phyloP scores from a whole-genome alignment of 2,888 invertebrate species.

The Plebejus anna region DNA sequence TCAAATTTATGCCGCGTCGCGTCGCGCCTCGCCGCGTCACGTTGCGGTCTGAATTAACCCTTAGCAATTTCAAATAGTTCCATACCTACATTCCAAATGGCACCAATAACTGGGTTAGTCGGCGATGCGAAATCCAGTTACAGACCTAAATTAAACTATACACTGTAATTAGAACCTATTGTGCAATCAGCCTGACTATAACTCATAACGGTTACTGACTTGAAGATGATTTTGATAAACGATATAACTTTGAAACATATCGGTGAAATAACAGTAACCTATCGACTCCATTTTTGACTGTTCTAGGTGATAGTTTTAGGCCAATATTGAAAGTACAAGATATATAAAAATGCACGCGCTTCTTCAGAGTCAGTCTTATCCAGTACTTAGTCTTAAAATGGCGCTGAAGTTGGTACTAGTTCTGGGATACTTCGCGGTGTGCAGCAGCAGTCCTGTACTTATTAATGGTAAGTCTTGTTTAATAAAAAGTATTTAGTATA shows the following conservation, averaged over 20 bases:
- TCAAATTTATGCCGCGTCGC: too few relatives aligned
- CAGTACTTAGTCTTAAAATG: constrained; percentile 44
- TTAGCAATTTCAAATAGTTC: neutral
- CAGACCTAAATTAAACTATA: neutral
- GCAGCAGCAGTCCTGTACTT: constrained; percentile 59
- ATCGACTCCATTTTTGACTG: constrained; percentile 64
- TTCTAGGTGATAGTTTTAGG: constrained; percentile 62
- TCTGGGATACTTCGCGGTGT: constrained; percentile 58
- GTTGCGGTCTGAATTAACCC: too few relatives aligned
- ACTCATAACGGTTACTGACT: constrained; percentile 4
- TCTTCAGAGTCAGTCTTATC: constrained; percentile 45
- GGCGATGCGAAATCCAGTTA: neutral
- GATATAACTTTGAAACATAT: neutral
- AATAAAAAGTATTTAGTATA: too few relatives aligned
- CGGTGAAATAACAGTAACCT: constrained; percentile 62
- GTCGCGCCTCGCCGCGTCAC: too few relatives aligned
- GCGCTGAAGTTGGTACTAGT: constrained; percentile 63
- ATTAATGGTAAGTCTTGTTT: constrained; percentile 54
- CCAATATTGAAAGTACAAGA: constrained; percentile 52
- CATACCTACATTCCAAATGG: neutral
- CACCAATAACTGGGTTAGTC: neutral
- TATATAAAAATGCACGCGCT: constrained; percentile 43
- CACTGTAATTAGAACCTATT: constrained; percentile 13
- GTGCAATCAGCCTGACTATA: neutral
- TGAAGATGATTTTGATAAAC: constrained; percentile 6